Percentiles rank a stretch among this genome's conserved stretches.
Evolutionary conservation across 2,888 invertebrate species (phyloP).

Genomic region (Lasioglossum pauxillum): DNA sequence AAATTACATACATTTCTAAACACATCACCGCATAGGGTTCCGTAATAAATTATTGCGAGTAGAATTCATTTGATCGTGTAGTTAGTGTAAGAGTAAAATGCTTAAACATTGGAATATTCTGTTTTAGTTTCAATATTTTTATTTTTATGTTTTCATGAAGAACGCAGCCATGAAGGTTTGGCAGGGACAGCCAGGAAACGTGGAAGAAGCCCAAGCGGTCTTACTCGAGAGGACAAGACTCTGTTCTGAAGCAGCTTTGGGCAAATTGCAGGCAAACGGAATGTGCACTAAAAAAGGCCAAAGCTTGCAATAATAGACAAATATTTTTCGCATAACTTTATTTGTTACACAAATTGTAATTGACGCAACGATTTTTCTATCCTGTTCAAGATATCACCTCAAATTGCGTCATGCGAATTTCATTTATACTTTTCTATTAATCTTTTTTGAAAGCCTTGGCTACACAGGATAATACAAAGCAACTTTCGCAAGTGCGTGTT

Average conservation of each 20-base stretch:
- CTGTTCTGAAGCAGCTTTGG: conserved; percentile 75
- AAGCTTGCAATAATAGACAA: neutral
- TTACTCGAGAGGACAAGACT: conserved; percentile 87
- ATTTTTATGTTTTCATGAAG: conserved; percentile 76
- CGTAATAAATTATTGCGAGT: no score
- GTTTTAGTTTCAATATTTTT: neutral
- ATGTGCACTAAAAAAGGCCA: conserved; percentile 27
- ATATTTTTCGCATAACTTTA: no score
- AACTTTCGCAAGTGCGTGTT: conserved; percentile 25
- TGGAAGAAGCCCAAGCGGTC: conserved; percentile 86
- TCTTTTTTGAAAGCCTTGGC: neutral
- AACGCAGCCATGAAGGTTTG: conserved; percentile 88
- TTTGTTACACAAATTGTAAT: neutral
- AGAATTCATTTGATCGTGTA: neutral
- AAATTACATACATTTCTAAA: neutral
- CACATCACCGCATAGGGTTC: neutral
- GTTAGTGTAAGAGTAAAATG: neutral
- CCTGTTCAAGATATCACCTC: neutral
- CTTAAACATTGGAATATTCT: neutral
- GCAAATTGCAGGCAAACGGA: conserved; percentile 50
- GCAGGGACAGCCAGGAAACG: conserved; percentile 87
- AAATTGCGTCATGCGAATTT: conserved; percentile 10
- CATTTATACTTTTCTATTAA: neutral
- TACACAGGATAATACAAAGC: neutral
- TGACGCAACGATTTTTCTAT: neutral